Evolutionary conservation across 2,113 vertebrate species (phyloP).

Genomic region (Tursiops truncatus): DNA sequence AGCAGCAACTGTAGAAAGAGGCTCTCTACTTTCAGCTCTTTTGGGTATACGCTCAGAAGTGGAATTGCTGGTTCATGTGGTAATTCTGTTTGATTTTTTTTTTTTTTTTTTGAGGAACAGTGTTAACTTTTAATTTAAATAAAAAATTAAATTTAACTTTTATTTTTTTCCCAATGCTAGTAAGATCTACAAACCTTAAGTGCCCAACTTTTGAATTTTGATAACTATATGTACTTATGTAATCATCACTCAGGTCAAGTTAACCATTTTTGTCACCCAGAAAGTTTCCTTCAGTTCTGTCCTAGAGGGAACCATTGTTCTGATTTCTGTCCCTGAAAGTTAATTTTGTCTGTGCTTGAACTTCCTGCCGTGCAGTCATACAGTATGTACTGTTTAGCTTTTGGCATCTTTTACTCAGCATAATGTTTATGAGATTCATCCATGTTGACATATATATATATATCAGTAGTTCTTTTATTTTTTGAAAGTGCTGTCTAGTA

Average conservation of each 20-base stretch:
- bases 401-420: too few relatives aligned
- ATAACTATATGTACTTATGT: neutral
- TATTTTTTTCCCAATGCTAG: neutral
- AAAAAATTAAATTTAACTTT: neutral
- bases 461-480: too few relatives aligned
- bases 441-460: too few relatives aligned
- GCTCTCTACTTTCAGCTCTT: neutral
- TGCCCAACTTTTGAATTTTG: neutral
- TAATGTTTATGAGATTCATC: too few relatives aligned
- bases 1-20: neutral
- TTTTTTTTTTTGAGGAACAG: neutral
- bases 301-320: neutral
- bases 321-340: neutral
- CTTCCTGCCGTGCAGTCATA: neutral
- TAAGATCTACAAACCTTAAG: neutral
- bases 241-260: neutral
- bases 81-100: neutral
- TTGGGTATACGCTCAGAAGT: neutral
- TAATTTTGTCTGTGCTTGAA: neutral
- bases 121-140: conserved; percentile 8
- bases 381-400: neutral
- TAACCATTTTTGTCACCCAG: neutral
- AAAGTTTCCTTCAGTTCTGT: neutral
- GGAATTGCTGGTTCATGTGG: neutral
- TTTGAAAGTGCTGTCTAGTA: too few relatives aligned